Base-by-base conservation (phyloP, 1,140 invertebrate genomes). In the Atopsyche davidsoni region DNA sequence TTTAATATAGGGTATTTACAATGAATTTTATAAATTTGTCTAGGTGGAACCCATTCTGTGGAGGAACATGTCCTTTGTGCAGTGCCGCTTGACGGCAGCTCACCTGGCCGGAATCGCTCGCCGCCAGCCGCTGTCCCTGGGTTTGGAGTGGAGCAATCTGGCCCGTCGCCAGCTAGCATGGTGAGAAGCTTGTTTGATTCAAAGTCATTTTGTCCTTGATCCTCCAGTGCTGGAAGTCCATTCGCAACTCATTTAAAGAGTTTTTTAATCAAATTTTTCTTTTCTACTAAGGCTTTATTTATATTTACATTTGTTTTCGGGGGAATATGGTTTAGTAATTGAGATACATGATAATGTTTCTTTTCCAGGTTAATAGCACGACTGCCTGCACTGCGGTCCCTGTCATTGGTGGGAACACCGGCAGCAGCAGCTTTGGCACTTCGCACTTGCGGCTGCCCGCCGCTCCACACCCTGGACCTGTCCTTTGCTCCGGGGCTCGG, bases 131-230 rank as follows among this genome's bases (percentile, higher is more conserved):
- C 76, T 82, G 53, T 75, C 73, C 46, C 70, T 96, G 0, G 79
- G 81, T 2, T 72, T 96, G 10, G 86, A 90, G 66, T 94, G 90
- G 87, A 87, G 88, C 16, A 82, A 85, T 52, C 79, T 96, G 19
- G 87, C 85, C 14, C 83, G 90, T 51, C 76, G 85, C 38, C 92
- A 96, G 63, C 70, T 96, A 10, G 77, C 81, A 1, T 97, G 94
- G 93, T 73, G 50, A 47, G 44, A 52, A 10, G 9, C 7, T 23
- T 42, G 13, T 21, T 42, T 19, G 23, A 42, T 42, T 16, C 19
- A 38, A 38, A 38, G n/a, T n/a, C n/a, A n/a, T n/a, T n/a, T n/a
- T n/a, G n/a, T n/a, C n/a, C n/a, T n/a, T n/a, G n/a, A n/a, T n/a
- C n/a, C n/a, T n/a, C n/a, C n/a, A n/a, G n/a, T n/a, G n/a, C n/a